Evolutionary conservation across 2,888 invertebrate genomes (phyloP).

Genomic region (Campoplex capitator): DNA sequence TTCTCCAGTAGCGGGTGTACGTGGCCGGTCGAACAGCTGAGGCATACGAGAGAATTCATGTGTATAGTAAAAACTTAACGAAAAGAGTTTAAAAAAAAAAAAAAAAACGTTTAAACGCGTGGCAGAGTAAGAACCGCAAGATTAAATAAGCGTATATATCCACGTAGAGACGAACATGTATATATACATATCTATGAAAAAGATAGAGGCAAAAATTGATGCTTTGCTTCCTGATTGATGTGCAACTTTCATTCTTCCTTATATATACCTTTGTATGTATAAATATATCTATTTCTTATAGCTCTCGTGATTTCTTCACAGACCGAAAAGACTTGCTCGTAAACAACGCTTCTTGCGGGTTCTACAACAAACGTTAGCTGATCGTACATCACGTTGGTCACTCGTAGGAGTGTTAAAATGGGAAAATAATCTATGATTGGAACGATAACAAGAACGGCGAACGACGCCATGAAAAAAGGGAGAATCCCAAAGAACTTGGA

Average conservation of each 20-base stretch:
- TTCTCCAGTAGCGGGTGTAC: slow-evolving; percentile 27
- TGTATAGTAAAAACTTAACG: slow-evolving; percentile 25
- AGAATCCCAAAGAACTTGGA: not conserved
- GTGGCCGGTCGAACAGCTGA: slow-evolving; percentile 43
- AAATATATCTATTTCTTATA: slow-evolving; percentile 31
- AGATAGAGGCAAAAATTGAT: slow-evolving; percentile 36
- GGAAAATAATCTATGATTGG: not conserved
- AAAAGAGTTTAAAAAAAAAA: slow-evolving; percentile 30
- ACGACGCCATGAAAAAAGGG: not conserved
- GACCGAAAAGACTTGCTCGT: slow-evolving; percentile 63
- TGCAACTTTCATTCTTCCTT: slow-evolving; percentile 63
- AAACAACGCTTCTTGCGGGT: slow-evolving; percentile 46
- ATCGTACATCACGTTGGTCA: slow-evolving; percentile 38
- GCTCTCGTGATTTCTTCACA: slow-evolving; percentile 42
- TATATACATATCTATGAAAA: slow-evolving; percentile 1
- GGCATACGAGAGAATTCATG: slow-evolving; percentile 2
- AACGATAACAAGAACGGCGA: slow-evolving; percentile 12
- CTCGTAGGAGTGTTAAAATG: not conserved
- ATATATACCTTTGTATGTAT: slow-evolving; percentile 29
- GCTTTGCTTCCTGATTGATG: slow-evolving; percentile 67
- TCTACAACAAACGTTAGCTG: slow-evolving; percentile 48
- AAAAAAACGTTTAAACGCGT: slow-evolving; percentile 30
- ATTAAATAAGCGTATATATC: slow-evolving; percentile 28
- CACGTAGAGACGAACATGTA: not conserved
- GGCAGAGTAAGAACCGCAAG: slow-evolving; percentile 16